Evolutionary conservation across 1,140 invertebrate genomes (phyloP), one percentile per base, ranked within the genome.

Genomic region (Tetramorium simillimum): DNA sequence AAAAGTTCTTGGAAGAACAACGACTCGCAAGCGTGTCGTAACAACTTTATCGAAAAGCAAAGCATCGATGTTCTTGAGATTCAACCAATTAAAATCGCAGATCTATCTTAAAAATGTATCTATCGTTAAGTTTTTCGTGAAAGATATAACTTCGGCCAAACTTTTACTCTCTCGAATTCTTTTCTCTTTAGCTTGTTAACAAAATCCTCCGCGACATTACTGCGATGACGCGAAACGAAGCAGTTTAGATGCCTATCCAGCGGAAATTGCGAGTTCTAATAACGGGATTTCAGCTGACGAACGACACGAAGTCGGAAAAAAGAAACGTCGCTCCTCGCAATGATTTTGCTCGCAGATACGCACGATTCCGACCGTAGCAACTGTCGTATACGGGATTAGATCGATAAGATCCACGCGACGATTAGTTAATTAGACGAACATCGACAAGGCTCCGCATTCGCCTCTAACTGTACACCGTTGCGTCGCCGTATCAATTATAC

Each of bases 341-440:
- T 69, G 87, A 89, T 89, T 89, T 43, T 28, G 67, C 72, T 18
- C 5, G 24, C 62, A 78, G 89, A 90, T 87, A 90, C 53, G 53
- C 67, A n/a, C 62, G 43, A 77, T 63, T n/a, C 10, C 53, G 14
- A 33, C 65, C 28, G 12, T 67, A 40, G 37, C 80, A 69, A 90
- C 86, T 86, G 80, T 89, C 85, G 87, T 80, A 75, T 53, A 62
- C 33, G 12, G 88, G 33, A 90, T 90, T 90, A 90, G 81, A 90
- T 88, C 86, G 88, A 90, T 90, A 88, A 90, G 88, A 90, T 90
- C 69, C 46, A 21, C 40, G 58, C 58, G 73, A 73, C 70, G 80
- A 90, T 88, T 88, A 77, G 80, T 90, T 90, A 90, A 90, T 90
- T 90, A 90, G 81, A 90, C 88, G 89, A 77, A 70, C 80, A 85